Evolutionary conservation across 2,113 vertebrate species (phyloP).

Genomic region (Gadus macrocephalus): DNA sequence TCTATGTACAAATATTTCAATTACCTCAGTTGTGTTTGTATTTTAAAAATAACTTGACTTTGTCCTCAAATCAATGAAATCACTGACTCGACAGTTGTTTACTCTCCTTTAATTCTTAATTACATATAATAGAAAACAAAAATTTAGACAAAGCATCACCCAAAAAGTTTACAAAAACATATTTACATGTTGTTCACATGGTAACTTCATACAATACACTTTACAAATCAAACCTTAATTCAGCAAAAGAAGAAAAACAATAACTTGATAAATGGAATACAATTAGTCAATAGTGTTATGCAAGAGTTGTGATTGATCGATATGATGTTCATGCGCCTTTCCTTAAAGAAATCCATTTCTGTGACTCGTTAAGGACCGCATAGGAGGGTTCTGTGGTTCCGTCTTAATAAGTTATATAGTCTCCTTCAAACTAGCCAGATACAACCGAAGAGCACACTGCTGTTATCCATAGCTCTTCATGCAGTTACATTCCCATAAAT

Average conservation of each 20-base stretch:
- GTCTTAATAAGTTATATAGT: not conserved
- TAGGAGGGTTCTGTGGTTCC: not conserved
- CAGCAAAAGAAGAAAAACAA: slow-evolving; percentile 27
- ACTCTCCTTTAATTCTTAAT: not conserved
- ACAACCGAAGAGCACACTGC: too few relatives aligned
- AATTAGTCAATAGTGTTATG: slow-evolving; percentile 42
- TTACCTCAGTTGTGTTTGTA: not conserved
- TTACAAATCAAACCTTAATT: slow-evolving; percentile 55
- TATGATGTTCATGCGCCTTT: not conserved
- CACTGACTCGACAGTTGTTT: not conserved
- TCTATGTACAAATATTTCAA: not conserved
- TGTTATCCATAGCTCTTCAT: not conserved
- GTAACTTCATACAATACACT: slow-evolving; percentile 61
- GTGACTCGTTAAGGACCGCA: not conserved
- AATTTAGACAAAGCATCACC: not conserved
- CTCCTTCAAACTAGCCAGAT: too few relatives aligned
- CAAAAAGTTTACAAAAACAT: slow-evolving; percentile 57
- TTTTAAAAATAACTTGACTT: not conserved
- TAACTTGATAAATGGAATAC: slow-evolving; percentile 55
- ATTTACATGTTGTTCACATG: slow-evolving; percentile 69
- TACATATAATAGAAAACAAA: not conserved
- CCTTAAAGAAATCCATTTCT: not conserved
- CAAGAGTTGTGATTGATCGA: slow-evolving; percentile 37
- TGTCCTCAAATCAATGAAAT: not conserved
- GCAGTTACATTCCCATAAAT: not conserved